Evolutionary conservation across 2,113 vertebrate genomes (phyloP), one percentile per base, ranked within the genome.

Genomic region (Symphodus melops): DNA sequence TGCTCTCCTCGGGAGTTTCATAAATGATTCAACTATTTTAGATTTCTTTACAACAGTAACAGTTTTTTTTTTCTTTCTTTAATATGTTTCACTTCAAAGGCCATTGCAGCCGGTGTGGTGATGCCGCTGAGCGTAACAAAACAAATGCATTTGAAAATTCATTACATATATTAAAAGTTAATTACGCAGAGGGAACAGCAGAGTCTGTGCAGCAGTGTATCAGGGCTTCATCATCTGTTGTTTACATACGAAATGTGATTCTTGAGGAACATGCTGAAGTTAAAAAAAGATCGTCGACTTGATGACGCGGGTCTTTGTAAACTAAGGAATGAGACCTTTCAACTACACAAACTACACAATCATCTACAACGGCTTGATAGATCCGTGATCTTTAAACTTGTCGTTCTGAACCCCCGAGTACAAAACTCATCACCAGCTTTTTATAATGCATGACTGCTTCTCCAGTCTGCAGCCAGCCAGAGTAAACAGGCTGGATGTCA

Each of bases 391-490:
- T 87, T 85, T 71, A 62, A 87, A 87, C 75, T 65, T 59, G 63
- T 73, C 59, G 42, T 72, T 72, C 82, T 76, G 61, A 85, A 81
- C 72, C 80, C 70, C 21, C 5, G 14, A 79, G 77, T 70, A 65
- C 72, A 75, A 70, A 84, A 81, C 68, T 85, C 84, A 83, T 90
- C 87, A 84, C 36, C 67, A 51, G 80, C 75, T 86, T 69, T 87
- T 90, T 89, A 87, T 80, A 81, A 89, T 75, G 91, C 87, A 79
- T 56, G 77, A 72, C 84, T 86, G 19, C 58, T 72, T 70, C 56
- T 77, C 56, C 23, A 11, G 63, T 86, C 77, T 81, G 10, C 68
- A 80, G 68, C 81, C 78, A 73, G 86, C 52, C 70, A 48, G 8
- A 86, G 86, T 65, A 85, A 90, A 89, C 81, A 84, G 71, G 58